Percentiles rank a stretch among this genome's conserved stretches.
These are phyloP conservation scores for Heliconius sara DNA, from an alignment of 2,888 invertebrate species.

Conservation along the genomic window DNA sequence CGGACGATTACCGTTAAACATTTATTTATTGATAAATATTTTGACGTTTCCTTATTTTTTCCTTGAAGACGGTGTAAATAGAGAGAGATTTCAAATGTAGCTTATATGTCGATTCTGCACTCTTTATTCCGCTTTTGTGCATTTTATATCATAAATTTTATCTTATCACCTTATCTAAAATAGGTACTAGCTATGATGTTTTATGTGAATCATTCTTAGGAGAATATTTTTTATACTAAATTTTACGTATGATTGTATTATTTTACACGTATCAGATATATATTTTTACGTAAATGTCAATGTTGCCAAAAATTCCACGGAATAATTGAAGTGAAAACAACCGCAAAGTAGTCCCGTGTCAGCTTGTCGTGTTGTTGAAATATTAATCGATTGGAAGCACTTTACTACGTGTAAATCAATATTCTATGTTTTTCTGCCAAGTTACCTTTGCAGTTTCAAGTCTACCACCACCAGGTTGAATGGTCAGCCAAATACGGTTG, in stretches of 20 bases:
- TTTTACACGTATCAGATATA: slow-evolving; percentile 17
- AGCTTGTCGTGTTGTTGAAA: slow-evolving; percentile 68
- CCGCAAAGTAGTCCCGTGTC: slow-evolving; percentile 65
- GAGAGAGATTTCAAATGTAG: not conserved
- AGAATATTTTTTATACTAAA: not conserved
- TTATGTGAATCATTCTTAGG: not conserved
- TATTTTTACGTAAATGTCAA: slow-evolving; percentile 34
- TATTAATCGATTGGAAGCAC: slow-evolving; percentile 64
- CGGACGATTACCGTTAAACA: slow-evolving; percentile 60
- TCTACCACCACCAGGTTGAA: slow-evolving; percentile 30
- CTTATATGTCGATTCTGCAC: too few species aligned
- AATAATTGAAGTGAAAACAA: slow-evolving; percentile 65
- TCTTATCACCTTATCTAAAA: too few species aligned
- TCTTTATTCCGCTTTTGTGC: too few species aligned
- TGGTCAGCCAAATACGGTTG: slow-evolving; percentile 56
- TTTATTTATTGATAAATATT: slow-evolving; percentile 52
- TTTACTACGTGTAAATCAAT: slow-evolving; percentile 72
- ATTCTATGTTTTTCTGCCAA: slow-evolving; percentile 59
- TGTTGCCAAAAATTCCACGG: slow-evolving; percentile 61
- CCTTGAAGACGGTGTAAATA: not conserved
- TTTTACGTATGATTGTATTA: not conserved
- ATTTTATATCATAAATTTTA: too few species aligned
- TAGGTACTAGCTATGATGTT: too few species aligned
- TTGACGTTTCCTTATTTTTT: slow-evolving; percentile 46
- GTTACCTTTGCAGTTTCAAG: slow-evolving; percentile 57